Evolutionary conservation across 2,113 vertebrate genomes (phyloP).

Genomic region (Neotoma lepida): DNA sequence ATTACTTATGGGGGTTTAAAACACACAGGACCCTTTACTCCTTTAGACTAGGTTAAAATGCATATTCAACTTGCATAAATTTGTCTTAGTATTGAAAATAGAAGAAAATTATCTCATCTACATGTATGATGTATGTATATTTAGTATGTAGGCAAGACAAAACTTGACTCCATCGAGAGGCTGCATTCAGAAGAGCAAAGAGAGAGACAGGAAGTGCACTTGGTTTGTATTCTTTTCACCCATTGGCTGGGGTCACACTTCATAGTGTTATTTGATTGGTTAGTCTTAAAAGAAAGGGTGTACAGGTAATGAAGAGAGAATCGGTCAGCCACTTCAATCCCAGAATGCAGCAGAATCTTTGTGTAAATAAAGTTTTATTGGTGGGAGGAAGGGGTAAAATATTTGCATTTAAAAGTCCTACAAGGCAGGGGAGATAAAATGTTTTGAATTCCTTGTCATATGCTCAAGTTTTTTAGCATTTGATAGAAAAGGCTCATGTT

Average conservation of each 20-base stretch:
- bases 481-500: not conserved
- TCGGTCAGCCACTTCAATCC: not conserved
- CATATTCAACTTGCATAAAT: not conserved
- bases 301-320: not conserved
- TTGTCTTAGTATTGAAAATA: not conserved
- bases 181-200: not conserved
- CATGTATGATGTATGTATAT: not conserved
- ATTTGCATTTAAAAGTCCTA: not conserved
- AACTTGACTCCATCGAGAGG: not conserved
- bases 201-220: not conserved
- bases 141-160: not conserved
- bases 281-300: not conserved
- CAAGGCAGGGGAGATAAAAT: not conserved
- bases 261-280: not conserved
- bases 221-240: not conserved
- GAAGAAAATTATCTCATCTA: not conserved
- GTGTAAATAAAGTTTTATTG: not conserved
- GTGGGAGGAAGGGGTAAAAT: not conserved
- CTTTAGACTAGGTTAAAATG: not conserved
- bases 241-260: not conserved
- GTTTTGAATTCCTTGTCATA: not conserved
- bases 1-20: not conserved
- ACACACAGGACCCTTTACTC: not conserved
- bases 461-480: not conserved
- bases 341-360: not conserved